phyloP scores from a whole-genome alignment of 2,797 vertebrate species.

The Denticeps clupeoides region DNA sequence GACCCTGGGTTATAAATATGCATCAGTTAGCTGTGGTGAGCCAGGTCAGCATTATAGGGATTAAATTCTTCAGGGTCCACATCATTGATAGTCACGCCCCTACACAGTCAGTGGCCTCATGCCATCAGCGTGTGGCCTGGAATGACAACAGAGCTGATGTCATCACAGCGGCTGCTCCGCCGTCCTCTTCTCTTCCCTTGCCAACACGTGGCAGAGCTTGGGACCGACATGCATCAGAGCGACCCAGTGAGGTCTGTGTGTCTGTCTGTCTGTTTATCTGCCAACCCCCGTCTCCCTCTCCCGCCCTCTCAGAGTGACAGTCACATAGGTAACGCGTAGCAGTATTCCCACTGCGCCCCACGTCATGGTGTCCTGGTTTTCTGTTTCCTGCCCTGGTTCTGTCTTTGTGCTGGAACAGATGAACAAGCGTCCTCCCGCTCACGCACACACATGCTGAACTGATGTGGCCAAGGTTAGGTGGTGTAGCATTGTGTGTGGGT shows the following conservation, averaged over 20 bases:
- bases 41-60: constrained; percentile 1
- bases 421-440: no score
- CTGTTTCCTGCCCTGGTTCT: not conserved
- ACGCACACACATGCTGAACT: no score
- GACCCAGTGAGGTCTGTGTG: no score
- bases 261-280: no score
- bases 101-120: not conserved
- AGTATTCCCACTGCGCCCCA: not conserved
- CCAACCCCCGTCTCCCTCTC: not conserved
- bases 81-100: constrained; percentile 8
- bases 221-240: no score
- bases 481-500: constrained; percentile 3
- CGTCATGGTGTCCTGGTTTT: not conserved
- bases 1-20: no score
- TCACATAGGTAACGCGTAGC: no score
- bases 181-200: not conserved
- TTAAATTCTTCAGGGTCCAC: not conserved
- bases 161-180: not conserved
- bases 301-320: no score
- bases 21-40: not conserved
- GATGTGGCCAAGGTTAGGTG: constrained; percentile 14
- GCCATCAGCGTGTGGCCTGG: not conserved
- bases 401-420: not conserved
- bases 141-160: constrained; percentile 3
- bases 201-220: no score